Percentiles rank a stretch among this genome's conserved stretches.
phyloP scores from a whole-genome alignment of 2,888 invertebrate species.

The Dione juno region DNA sequence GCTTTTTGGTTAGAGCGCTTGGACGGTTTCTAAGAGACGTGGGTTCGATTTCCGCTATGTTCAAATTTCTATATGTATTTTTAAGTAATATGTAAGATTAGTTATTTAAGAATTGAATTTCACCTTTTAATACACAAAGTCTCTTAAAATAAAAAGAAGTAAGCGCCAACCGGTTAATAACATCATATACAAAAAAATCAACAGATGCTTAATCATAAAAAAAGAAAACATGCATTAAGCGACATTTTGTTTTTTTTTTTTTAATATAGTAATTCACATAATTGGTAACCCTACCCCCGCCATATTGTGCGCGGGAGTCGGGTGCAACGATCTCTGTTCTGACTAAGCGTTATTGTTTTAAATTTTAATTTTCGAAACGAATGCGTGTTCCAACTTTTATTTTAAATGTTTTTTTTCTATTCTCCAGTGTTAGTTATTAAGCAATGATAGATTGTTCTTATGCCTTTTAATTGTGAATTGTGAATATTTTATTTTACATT shows the following conservation, averaged over 20 bases:
- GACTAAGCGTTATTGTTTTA: conserved; percentile 58
- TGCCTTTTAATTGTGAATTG: not conserved
- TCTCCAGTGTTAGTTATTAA: not conserved
- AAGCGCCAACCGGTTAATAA: not conserved
- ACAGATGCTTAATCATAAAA: conserved; percentile 5
- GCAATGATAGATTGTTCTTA: not conserved
- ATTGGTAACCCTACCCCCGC: conserved; percentile 41
- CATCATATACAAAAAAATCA: not conserved
- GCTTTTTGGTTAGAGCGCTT: no score
- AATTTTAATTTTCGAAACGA: conserved; percentile 16
- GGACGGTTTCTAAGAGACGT: no score
- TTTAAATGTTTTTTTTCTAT: not conserved
- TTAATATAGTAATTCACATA: conserved; percentile 23
- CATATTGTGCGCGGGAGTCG: conserved; percentile 70
- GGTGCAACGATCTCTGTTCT: conserved; percentile 68
- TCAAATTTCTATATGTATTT: no score
- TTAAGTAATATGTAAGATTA: no score
- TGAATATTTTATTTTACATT: not conserved
- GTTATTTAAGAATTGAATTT: no score
- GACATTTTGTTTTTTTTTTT: conserved; percentile 16
- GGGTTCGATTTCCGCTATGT: no score
- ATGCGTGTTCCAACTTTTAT: not conserved
- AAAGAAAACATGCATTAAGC: conserved; percentile 6
- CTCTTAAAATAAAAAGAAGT: not conserved
- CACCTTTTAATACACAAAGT: no score